These are phyloP conservation scores for Actinemys pallida DNA, from an alignment of 2,113 vertebrate genomes.

Conservation along the genomic window DNA sequence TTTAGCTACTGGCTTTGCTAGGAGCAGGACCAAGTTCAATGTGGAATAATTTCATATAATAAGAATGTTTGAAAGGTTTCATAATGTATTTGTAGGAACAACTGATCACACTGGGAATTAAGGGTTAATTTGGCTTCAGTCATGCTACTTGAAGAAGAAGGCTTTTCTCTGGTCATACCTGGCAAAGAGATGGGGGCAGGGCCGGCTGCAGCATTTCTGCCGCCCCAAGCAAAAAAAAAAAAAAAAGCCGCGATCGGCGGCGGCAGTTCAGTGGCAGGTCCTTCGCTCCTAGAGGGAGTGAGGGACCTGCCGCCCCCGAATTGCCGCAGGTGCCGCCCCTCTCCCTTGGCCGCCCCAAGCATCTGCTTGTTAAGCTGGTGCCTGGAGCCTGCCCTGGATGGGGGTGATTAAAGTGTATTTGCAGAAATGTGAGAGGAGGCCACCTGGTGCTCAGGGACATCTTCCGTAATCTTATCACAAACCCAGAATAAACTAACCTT, in stretches of 20 bases:
- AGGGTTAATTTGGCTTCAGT: not conserved
- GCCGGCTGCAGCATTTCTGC: too few species aligned
- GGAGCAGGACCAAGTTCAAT: not conserved
- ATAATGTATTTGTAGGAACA: not conserved
- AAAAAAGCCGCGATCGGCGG: too few species aligned
- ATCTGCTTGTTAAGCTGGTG: too few species aligned
- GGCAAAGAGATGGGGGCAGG: not conserved
- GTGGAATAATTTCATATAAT: not conserved
- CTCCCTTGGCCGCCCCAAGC: too few species aligned
- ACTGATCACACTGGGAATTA: not conserved
- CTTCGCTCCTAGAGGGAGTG: too few species aligned
- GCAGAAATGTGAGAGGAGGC: not conserved
- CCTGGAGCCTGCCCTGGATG: too few species aligned
- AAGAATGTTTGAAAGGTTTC: too few species aligned
- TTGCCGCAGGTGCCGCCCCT: too few species aligned
- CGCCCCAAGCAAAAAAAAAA: too few species aligned
- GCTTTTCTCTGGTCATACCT: not conserved
- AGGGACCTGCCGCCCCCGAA: too few species aligned
- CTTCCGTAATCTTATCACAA: not conserved
- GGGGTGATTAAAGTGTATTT: not conserved
- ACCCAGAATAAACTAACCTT: not conserved
- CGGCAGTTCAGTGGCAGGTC: too few species aligned
- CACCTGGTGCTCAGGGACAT: constrained; percentile 1
- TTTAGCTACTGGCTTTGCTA: not conserved
- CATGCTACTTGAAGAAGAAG: not conserved